These are phyloP conservation scores for Psophia crepitans DNA, from an alignment of 2,113 vertebrate species.

Conservation along the genomic window DNA sequence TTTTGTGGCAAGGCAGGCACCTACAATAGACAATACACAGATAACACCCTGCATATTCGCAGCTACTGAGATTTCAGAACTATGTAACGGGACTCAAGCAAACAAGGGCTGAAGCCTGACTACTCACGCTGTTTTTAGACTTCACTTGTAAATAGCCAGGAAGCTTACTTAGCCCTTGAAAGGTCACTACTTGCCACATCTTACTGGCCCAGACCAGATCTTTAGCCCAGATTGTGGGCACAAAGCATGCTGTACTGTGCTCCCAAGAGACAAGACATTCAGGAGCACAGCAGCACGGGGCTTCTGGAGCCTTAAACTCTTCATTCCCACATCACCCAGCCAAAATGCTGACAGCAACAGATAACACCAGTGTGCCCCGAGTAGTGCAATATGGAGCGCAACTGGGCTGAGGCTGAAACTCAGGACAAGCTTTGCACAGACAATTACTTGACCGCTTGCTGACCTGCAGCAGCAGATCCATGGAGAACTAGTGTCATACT, in stretches of 20 bases:
- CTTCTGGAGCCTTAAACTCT: background rate
- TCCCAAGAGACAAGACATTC: background rate
- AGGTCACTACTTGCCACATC: background rate
- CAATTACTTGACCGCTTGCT: background rate
- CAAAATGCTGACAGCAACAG: background rate
- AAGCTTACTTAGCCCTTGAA: background rate
- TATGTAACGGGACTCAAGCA: background rate
- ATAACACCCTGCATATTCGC: background rate
- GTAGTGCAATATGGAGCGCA: accelerated
- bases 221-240: accelerated
- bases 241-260: background rate
- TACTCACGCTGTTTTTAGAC: background rate
- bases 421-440: background rate
- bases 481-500: background rate
- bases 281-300: background rate
- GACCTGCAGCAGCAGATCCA: background rate
- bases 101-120: background rate
- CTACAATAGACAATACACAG: background rate
- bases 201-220: background rate
- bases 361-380: accelerated
- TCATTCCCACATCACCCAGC: background rate
- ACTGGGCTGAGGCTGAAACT: background rate
- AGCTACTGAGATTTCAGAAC: background rate
- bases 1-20: background rate
- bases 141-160: background rate